Evolutionary conservation across 2,113 vertebrate species (phyloP).

Genomic region (Lampris megalopsis): DNA sequence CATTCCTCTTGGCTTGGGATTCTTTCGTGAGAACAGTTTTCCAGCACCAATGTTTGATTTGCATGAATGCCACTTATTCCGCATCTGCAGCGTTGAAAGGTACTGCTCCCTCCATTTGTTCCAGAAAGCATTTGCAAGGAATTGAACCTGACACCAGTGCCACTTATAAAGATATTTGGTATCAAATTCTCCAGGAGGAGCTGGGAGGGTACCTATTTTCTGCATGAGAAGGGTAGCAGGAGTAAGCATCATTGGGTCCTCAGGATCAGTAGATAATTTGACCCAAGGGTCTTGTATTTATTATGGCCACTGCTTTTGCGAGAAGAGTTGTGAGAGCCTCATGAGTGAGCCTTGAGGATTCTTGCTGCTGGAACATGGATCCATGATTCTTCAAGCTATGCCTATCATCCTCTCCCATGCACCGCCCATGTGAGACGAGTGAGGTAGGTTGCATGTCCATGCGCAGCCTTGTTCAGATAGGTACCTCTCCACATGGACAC

Average conservation of each 20-base stretch:
- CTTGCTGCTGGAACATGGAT: conserved; percentile 11
- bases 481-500: conserved; percentile 5
- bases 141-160: conserved; percentile 32
- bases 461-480: conserved; percentile 2
- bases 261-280: conserved; percentile 7
- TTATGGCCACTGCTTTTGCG: conserved; percentile 9
- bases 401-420: conserved; percentile 16
- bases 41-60: not conserved
- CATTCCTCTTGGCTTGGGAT: not conserved
- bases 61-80: not conserved
- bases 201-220: conserved; percentile 6
- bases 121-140: conserved; percentile 32
- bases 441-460: not conserved
- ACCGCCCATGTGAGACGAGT: not conserved
- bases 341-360: not conserved
- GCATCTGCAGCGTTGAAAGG: conserved; percentile 16
- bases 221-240: conserved; percentile 33
- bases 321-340: conserved; percentile 23
- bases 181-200: conserved; percentile 30
- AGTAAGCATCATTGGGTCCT: conserved; percentile 24
- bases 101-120: conserved; percentile 25
- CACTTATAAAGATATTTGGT: conserved; percentile 18
- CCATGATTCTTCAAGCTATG: conserved; percentile 17
- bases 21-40: conserved; percentile 4
- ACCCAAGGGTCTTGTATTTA: conserved; percentile 14